Evolutionary conservation across 2,113 vertebrate genomes (phyloP).

Genomic region (Emydocephalus ijimae): DNA sequence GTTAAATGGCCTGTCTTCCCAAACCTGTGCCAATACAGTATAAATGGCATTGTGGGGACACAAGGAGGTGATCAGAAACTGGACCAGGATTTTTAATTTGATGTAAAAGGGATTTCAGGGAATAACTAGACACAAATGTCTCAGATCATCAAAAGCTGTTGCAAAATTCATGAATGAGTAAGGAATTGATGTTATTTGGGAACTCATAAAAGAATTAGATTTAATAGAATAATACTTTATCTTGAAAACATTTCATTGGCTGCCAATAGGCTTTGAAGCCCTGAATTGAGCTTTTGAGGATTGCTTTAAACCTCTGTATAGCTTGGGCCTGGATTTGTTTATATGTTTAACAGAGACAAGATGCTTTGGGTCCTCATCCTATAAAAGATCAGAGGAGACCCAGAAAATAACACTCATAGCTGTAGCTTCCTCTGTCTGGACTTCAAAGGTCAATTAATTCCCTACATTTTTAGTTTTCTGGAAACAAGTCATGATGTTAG

Average conservation of each 20-base stretch:
- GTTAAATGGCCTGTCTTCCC: not conserved
- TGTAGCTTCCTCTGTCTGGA: not conserved
- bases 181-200: not conserved
- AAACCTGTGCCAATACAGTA: not conserved
- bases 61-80: not conserved
- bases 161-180: not conserved
- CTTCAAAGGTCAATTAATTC: not conserved
- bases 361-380: not conserved
- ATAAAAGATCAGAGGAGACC: not conserved
- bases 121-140: not conserved
- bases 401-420: not conserved
- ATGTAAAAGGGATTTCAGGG: not conserved
- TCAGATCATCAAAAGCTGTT: not conserved
- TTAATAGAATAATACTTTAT: not conserved
- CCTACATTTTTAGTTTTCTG: not conserved
- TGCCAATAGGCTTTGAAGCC: not conserved
- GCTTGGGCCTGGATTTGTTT: not conserved
- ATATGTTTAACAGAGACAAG: not conserved
- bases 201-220: not conserved
- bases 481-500: not conserved
- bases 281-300: not conserved
- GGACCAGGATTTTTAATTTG: not conserved
- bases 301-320: not conserved
- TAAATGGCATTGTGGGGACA: not conserved
- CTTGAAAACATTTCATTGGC: not conserved